Conservation (phyloP, 2,113 vertebrate genomes). For the Paramisgurnus dabryanus region DNA sequence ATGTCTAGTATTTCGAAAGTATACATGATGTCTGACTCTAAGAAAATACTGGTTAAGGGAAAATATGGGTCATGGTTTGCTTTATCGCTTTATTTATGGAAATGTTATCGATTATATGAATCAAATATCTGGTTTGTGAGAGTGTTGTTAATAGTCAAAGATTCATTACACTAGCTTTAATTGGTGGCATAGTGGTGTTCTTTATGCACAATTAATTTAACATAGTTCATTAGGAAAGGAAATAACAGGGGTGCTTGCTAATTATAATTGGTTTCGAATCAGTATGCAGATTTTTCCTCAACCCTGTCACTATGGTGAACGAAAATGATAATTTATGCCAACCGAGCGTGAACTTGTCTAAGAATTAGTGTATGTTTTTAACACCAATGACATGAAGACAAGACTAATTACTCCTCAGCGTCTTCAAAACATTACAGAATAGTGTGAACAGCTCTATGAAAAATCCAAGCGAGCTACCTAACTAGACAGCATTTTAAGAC, state of each 20-base stretch:
- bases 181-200: neutral
- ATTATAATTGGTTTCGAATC: constrained; percentile 10
- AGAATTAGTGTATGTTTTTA: neutral
- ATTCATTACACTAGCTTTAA: neutral
- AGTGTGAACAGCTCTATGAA: neutral
- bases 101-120: neutral
- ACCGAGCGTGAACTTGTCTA: constrained; percentile 1
- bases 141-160: neutral
- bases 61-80: neutral
- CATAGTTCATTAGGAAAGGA: constrained; percentile 6
- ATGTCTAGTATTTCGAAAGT: neutral
- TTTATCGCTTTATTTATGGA: neutral
- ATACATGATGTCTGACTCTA: neutral
- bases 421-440: neutral
- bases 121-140: neutral
- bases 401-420: constrained; percentile 6
- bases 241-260: constrained; percentile 13
- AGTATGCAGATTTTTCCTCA: constrained; percentile 15
- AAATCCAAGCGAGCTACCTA: neutral
- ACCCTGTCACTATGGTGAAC: neutral
- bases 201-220: neutral
- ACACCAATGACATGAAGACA: constrained; percentile 1
- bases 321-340: neutral
- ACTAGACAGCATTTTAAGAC: neutral
- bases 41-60: constrained; percentile 5